Conservation (phyloP, 2,113 vertebrate species). For the Campylomormyrus tamandua region DNA sequence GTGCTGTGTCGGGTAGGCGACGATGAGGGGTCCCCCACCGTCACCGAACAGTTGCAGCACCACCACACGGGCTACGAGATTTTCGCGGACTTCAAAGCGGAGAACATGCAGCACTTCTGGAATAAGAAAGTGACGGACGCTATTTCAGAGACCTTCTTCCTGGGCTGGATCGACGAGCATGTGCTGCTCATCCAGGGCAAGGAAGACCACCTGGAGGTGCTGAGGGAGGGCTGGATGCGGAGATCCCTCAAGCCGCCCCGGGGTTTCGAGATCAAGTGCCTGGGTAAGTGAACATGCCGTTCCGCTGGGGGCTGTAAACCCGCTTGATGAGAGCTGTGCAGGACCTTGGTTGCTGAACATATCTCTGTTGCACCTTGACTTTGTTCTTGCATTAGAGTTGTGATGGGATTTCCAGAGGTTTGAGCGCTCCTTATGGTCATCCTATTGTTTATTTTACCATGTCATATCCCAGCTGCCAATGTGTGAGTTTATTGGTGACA, state of each 20-base stretch:
- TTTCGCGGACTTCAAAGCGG: constrained; percentile 92
- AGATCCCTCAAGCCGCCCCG: constrained; percentile 81
- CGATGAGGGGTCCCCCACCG: constrained; percentile 41
- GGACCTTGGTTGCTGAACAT: background rate
- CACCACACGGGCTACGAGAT: constrained; percentile 90
- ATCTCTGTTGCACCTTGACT: background rate
- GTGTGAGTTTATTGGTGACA: background rate
- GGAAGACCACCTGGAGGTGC: constrained; percentile 87
- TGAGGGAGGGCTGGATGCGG: constrained; percentile 88
- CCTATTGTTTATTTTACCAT: background rate
- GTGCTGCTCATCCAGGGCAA: constrained; percentile 90
- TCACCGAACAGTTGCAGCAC: constrained; percentile 65
- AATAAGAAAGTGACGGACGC: constrained; percentile 82
- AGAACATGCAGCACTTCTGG: constrained; percentile 90
- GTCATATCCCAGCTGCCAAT: background rate
- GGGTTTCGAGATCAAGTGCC: constrained; percentile 86
- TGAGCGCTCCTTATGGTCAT: background rate
- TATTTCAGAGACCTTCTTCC: constrained; percentile 85
- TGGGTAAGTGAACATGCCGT: constrained; percentile 65
- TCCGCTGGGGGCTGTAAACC: background rate
- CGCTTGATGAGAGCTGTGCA: background rate
- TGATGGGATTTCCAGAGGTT: background rate
- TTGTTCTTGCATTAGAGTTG: background rate
- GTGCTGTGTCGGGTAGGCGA: constrained; percentile 66
- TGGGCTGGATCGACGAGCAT: constrained; percentile 96